Evolutionary conservation across 2,797 vertebrate genomes (phyloP), one percentile per base, ranked within the genome.

Genomic region (Podarcis siculus): DNA sequence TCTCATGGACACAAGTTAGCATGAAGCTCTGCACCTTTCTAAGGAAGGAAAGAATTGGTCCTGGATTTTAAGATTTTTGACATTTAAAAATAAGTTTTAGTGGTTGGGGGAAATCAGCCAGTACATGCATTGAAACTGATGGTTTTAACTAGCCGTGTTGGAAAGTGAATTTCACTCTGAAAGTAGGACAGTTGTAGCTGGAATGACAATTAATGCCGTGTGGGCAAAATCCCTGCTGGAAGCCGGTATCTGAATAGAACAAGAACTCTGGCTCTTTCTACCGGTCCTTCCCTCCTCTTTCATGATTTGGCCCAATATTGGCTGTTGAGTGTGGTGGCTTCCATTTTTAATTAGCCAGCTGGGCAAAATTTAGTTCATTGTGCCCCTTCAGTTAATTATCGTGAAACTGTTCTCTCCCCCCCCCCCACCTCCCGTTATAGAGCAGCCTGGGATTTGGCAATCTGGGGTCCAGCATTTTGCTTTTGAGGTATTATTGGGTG

Each of bases 101-200:
- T 95, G 93, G 91, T 90, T 95, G 93, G 93, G 94, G 93, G 93
- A 94, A 93, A 90, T 88, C 92, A 92, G 92, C 91, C 92, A 92
- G 94, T 91, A 30, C 94, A 94, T 93, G 92, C 92, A 88, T 84
- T 3, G 21, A 91, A 94, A 89, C 90, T 83, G 92, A 89, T 93
- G 92, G 17, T 95, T 95, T 95, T 92, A 93, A 85, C 21, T 91
- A 76, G 92, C 90, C 90, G 76, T 79, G 89, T 87, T 90, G 85
- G 93, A 95, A 93, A 94, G 92, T 89, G 95, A 97, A 96, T 96
- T 96, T 92, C 92, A 94, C 96, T 97, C 97, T 97, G 98, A 98
- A 98, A 98, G 97, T 98, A 97, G 98, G 98, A 97, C 98, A 97
- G 97, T 97, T 96, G 97, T 98, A 97, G 97, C 97, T 98, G 95